These are phyloP conservation scores for Poeciliopsis prolifica DNA, from an alignment of 2,113 vertebrate genomes.

Conservation along the genomic window DNA sequence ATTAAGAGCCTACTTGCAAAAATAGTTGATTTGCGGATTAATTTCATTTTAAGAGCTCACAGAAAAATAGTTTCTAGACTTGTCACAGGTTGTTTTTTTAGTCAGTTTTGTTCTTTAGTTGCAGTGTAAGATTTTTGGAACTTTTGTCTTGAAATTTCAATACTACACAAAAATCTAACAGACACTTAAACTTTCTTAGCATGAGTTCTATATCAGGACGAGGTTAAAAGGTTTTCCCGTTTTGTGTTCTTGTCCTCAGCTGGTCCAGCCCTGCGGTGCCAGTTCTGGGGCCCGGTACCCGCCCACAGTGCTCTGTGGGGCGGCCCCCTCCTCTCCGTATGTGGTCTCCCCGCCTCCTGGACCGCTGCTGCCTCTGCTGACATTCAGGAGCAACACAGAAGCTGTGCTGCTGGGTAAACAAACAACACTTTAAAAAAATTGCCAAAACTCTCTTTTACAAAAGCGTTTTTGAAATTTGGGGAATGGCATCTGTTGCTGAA, in stretches of 20 bases:
- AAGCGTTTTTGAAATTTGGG: not conserved
- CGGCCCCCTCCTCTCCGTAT: constrained; percentile 80
- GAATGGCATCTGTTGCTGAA: not conserved
- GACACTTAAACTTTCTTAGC: too few species aligned
- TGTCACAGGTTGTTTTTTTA: too few species aligned
- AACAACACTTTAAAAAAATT: not conserved
- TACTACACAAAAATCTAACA: too few species aligned
- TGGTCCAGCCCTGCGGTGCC: constrained; percentile 79
- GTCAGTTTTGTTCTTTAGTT: too few species aligned
- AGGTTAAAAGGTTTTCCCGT: too few species aligned
- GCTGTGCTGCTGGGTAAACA: constrained; percentile 79
- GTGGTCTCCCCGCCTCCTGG: constrained; percentile 75
- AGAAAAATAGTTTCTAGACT: too few species aligned
- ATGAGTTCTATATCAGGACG: not conserved
- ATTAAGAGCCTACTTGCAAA: too few species aligned
- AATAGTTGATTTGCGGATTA: too few species aligned
- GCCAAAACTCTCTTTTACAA: too few species aligned
- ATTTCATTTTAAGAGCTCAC: too few species aligned
- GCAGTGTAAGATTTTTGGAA: too few species aligned
- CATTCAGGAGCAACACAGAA: constrained; percentile 86
- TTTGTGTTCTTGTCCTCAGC: constrained; percentile 57
- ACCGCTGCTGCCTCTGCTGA: constrained; percentile 79
- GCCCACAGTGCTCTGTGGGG: constrained; percentile 83
- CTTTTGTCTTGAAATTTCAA: too few species aligned
- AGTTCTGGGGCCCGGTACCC: constrained; percentile 78